Evolutionary conservation across 2,113 vertebrate genomes (phyloP).

Genomic region (Scomber japonicus): DNA sequence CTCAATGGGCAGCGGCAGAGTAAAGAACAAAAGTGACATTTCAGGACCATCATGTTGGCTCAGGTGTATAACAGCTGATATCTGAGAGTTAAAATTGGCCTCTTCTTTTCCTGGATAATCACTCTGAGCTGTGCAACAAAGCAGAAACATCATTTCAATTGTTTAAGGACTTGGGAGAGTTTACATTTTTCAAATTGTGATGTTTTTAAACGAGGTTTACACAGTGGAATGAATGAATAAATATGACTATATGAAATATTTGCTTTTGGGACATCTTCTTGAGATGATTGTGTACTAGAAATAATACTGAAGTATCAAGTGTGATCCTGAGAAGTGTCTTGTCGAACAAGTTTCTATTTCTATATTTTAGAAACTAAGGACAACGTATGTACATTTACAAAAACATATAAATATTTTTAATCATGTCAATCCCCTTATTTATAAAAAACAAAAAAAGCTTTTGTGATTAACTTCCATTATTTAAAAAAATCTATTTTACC

Average conservation of each 20-base stretch:
- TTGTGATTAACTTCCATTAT: background rate
- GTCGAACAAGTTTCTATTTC: background rate
- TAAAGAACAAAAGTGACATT: background rate
- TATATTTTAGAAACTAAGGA: too few relatives aligned
- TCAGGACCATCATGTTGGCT: conserved; percentile 6
- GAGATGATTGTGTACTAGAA: background rate
- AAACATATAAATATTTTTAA: too few relatives aligned
- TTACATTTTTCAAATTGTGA: background rate
- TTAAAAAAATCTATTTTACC: background rate
- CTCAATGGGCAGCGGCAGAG: background rate
- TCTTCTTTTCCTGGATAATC: background rate
- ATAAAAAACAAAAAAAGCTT: too few relatives aligned
- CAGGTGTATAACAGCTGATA: conserved; percentile 6
- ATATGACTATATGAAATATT: background rate
- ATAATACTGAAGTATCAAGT: background rate
- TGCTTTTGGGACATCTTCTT: background rate
- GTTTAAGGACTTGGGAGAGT: background rate
- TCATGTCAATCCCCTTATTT: too few relatives aligned
- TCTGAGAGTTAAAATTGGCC: conserved; percentile 6
- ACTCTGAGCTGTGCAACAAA: background rate
- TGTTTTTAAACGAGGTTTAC: background rate
- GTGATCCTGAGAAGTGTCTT: background rate
- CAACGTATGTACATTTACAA: too few relatives aligned
- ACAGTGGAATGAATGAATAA: background rate
- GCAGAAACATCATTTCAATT: background rate